Base-by-base conservation (phyloP, 2,113 vertebrate species). In the Spizaetus ornatus region DNA sequence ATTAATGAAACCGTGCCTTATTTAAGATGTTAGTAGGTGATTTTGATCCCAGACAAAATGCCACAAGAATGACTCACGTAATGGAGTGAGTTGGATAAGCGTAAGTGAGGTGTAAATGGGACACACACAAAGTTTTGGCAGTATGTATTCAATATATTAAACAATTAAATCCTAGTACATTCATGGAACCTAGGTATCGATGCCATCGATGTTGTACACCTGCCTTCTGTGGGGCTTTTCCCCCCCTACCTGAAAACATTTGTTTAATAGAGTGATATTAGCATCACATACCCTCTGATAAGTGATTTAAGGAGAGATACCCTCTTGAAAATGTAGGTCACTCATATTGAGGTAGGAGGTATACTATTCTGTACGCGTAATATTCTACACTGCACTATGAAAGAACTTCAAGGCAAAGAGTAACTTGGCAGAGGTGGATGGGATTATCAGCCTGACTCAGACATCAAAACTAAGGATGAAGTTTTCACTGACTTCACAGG, bases 31-130 rank as follows among this genome's bases (percentile, higher is more conserved):
- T 69, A 48, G 36, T 6, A 56, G 32, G 34, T 45, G 53, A 72
- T 69, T 88, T 85, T 94, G 73, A 82, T 70, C 34, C 53, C 56
- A 72, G 40, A 72, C 38, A 85, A 85, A 96, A 85, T 32, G 53
- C 11, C 48, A 23, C 16, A 52, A 32, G 61, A 96, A 82, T 45
- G 42, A 77, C n/a, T 79, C 55, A n/a, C 1, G 11, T 15, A 82
- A 36, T 1, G 5, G 73, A 56, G 19, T 9, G 73, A 67, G 50
- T 19, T 62, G 27, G 45, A 5, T 55, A n/a, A 84, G 21, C 23
- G 1, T 26, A 72, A 72, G 50, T 5, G 59, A 93, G 55, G 77
- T 32, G 25, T 34, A 61, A 93, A 62, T 19, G 3, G 3, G 61
- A 55, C 62, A 45, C 40, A 42, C 52, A 29, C 21, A 1, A 31